Percentiles rank a stretch among this genome's conserved stretches.
Evolutionary conservation across 2,888 invertebrate species (phyloP).

Genomic region (Kuschelorhynchus macadamiae): DNA sequence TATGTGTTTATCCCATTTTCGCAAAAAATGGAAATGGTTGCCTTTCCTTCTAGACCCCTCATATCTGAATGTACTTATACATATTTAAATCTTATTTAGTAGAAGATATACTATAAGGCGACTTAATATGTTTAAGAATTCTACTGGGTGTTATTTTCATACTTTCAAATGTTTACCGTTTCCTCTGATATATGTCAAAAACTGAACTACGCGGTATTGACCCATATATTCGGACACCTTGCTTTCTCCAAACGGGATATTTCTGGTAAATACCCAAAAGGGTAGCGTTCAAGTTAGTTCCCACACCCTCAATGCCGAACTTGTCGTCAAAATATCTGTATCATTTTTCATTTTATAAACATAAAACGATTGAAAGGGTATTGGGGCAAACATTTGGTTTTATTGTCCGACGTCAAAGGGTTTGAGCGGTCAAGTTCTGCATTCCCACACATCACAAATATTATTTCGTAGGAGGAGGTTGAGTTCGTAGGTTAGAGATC

Average conservation of each 20-base stretch:
- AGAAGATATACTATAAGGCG: too few species aligned
- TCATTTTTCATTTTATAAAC: constrained; percentile 51
- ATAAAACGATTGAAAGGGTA: constrained; percentile 53
- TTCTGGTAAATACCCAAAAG: neutral
- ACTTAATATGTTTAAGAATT: too few species aligned
- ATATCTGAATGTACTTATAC: too few species aligned
- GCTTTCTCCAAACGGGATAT: neutral
- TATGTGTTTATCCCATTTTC: too few species aligned
- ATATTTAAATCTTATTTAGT: too few species aligned
- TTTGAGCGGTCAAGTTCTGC: constrained; percentile 52
- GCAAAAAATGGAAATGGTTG: too few species aligned
- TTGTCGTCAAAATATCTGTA: constrained; percentile 47
- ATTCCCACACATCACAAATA: constrained; percentile 58
- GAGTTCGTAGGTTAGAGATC: constrained; percentile 10
- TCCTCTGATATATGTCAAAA: too few species aligned
- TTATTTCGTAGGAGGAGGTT: neutral
- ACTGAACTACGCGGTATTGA: too few species aligned
- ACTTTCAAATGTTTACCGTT: too few species aligned
- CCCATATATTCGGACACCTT: neutral
- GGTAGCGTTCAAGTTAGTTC: constrained; percentile 19
- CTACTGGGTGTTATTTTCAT: too few species aligned
- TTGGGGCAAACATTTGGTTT: constrained; percentile 59
- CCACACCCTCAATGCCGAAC: constrained; percentile 41
- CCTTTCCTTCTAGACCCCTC: too few species aligned
- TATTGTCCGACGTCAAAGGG: constrained; percentile 57